These are phyloP conservation scores for Papilio glaucus DNA, from an alignment of 1,140 invertebrate species.

Conservation along the genomic window DNA sequence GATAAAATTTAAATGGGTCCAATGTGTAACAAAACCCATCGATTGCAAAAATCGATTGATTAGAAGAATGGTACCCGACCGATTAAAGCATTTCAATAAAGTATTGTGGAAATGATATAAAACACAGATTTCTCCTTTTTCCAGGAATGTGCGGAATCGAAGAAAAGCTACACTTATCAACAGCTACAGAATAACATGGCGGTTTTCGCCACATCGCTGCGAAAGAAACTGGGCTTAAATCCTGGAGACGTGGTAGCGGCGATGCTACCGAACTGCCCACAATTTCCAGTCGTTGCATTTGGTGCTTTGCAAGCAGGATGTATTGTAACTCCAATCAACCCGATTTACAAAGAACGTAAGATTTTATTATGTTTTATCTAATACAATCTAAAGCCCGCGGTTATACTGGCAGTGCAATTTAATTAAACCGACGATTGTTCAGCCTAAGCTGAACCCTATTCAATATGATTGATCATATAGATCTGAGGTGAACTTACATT, in stretches of 20 bases:
- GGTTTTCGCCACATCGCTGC: slow-evolving; percentile 87
- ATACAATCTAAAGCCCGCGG: too few species aligned
- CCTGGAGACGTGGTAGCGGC: slow-evolving; percentile 88
- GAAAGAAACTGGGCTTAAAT: slow-evolving; percentile 86
- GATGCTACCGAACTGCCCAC: slow-evolving; percentile 90
- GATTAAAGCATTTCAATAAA: too few species aligned
- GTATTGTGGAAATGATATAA: not conserved
- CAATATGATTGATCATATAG: too few species aligned
- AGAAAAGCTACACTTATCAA: slow-evolving; percentile 88
- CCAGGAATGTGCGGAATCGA: slow-evolving; percentile 89
- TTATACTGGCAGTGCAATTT: too few species aligned
- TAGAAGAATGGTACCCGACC: too few species aligned
- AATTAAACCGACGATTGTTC: too few species aligned
- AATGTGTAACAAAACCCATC: too few species aligned
- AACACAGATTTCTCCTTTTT: slow-evolving; percentile 47
- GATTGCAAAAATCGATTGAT: too few species aligned
- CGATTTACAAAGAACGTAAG: slow-evolving; percentile 91
- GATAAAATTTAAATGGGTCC: too few species aligned
- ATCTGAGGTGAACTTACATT: too few species aligned
- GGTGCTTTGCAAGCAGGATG: slow-evolving; percentile 89
- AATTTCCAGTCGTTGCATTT: slow-evolving; percentile 87
- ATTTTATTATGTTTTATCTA: not conserved
- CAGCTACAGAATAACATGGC: slow-evolving; percentile 85
- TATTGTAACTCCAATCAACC: slow-evolving; percentile 91
- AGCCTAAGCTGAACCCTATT: too few species aligned